Base-by-base conservation (phyloP, 2,113 vertebrate genomes). In the Elgaria multicarinata region DNA sequence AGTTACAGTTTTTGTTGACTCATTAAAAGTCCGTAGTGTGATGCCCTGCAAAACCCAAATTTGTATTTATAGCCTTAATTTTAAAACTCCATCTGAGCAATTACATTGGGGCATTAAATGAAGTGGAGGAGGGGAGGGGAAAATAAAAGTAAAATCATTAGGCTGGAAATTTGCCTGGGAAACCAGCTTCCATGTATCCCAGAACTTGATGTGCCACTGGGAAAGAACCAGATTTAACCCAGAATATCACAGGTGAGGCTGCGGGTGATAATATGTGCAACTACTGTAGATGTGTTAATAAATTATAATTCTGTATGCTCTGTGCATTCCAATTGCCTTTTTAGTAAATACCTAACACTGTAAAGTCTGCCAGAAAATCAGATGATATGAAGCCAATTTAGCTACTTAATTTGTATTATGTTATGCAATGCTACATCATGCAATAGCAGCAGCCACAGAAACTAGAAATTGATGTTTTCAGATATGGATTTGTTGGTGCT, bases 1-100 rank as follows among this genome's bases (percentile, higher is more conserved):
- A 96, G 94, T 95, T 90, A 85, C 78, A 91, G 2, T 97, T 97
- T 96, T 92, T 96, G 97, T 97, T 93, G 97, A 97, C 97, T 97
- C 97, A 50, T 94, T 97, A 97, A 90, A 96, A 97, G 95, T 92
- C 93, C 58, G 20, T 20, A 79, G 93, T 87, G 90, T 77, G 92
- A 87, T 95, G 93, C 91, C 96, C 94, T 95, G 90, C 93, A 94
- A 93, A 90, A 77, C 91, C 88, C 92, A 96, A 96, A 93, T 94
- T 91, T 95, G 87, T 97, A 97, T 97, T 97, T 97, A 97, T 97
- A 92, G 97, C 88, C 69, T 97, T 97, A 97, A 97, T 97, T 97
- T 97, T 91, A 92, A 93, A 93, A 87, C 75, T 89, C 90, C 1
- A 1, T 94, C 96, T 96, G 88, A 93, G 94, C 94, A 95, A 94